Base-by-base conservation (phyloP, 2,797 vertebrate genomes). In the Peromyscus aztecus region DNA sequence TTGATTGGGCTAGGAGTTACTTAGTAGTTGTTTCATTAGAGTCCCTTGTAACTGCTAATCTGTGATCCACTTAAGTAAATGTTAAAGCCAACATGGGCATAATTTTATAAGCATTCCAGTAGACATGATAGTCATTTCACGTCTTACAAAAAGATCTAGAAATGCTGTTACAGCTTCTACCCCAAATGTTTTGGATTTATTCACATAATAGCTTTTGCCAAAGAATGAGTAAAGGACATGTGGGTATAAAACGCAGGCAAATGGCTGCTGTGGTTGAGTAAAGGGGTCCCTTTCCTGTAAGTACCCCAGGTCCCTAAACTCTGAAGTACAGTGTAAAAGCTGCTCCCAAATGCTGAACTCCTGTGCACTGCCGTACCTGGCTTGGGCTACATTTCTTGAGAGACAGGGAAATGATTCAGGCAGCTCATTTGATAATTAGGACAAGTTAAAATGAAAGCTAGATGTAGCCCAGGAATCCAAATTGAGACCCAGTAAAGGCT, bases 401-500 rank as follows among this genome's bases (percentile, higher is more conserved):
- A 40, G 87, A 31, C 52, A 95, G 75, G 69, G 88, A 55, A 67
- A 90, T 75, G 40, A 75, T 46, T 86, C 61, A 16, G 34, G 37
- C 37, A 89, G 16, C 12, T 86, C 63, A 73, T 59, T 92, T 17
- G 55, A 59, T 61, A 88, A 65, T 93, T 73, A 57, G 76, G 65
- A 57, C 8, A 17, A n/a, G 19, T 85, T 37, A 69, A 34, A 40
- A 29, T 90, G 19, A 92, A 91, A 19, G 4, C 23, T 67, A 43
- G 67, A 49, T 83, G 1, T 12, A 89, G 17, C 43, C 34, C 31
- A 67, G 55, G 34, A 76, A 37, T 93, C 37, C 21, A 89, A 75
- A 92, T 3, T 37, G 71, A 97, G 14, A 63, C 61, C 67, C n/a
- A 46, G 73, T 40, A 63, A 67, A 81, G 95, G 92, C 6, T 52